Base-by-base conservation (phyloP, 2,888 invertebrate genomes). In the Drosophila vallismaia region DNA sequence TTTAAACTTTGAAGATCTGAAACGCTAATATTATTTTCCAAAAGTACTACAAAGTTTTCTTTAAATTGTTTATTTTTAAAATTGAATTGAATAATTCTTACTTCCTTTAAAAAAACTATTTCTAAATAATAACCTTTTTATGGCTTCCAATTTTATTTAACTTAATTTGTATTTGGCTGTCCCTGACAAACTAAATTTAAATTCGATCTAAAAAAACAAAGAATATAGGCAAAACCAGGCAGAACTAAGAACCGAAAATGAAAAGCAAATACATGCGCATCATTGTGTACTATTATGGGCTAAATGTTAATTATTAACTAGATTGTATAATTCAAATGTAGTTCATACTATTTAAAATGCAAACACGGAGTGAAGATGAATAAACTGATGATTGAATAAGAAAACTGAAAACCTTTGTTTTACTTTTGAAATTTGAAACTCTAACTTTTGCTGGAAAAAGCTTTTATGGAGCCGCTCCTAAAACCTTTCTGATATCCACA, bases 281-380 rank as follows among this genome's bases (percentile, higher is more conserved):
- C 67, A 74, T 64, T 87, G 75, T 86, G 86, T 75, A 83, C 79
- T 70, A 57, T 56, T 78, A 74, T 73, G 86, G 83, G 86, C 83
- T 87, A 87, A 87, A 87, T 86, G 83, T 85, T 85, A 85, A 85
- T 74, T 82, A 85, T 75, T 87, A 82, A 82, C 62, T 86, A 86
- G 80, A 87, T 78, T 84, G 82, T 84, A 87, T 70, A 84, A 84
- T 83, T 78, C 79, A 86, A 83, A 86, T 78, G 84, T 83, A 83
- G 86, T 76, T 82, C 80, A 80, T 82, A 82, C 86, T 82, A 82
- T 82, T 82, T 82, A 82, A 84, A 74, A 57, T 58, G 54, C 71
- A 55, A 62, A 68, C 66, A 70, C 69, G 69, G 69, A 70, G 71
- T 70, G 69, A 70, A 70, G 69, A 70, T 59, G 71, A 70, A 71